A percentile compares a stretch with the other conserved stretches of the same genome.
phyloP scores from a whole-genome alignment of 2,888 invertebrate species.

The Abrostola tripartita region DNA sequence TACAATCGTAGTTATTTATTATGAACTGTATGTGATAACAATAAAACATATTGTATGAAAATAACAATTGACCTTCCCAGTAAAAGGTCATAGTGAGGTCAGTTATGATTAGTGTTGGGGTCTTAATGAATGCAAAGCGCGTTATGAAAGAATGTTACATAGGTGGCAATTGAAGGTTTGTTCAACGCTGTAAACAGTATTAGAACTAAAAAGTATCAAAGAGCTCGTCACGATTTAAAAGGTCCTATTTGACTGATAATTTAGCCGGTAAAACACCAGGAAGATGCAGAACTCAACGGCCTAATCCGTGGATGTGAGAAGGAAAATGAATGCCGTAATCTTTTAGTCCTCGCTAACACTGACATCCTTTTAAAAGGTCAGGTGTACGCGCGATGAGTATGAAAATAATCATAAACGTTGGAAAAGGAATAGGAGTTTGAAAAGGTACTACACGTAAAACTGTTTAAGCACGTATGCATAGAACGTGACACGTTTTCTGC shows the following conservation, averaged over 20 bases:
- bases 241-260: too few species aligned
- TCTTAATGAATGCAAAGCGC: constrained; percentile 51
- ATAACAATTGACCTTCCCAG: constrained; percentile 62
- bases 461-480: background rate
- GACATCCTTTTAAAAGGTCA: background rate
- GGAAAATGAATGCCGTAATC: too few species aligned
- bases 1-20: constrained; percentile 53
- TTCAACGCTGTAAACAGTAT: constrained; percentile 5
- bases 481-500: background rate
- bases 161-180: background rate
- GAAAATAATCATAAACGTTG: background rate
- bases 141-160: constrained; percentile 39
- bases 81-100: constrained; percentile 74
- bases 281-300: too few species aligned
- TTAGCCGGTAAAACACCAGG: too few species aligned
- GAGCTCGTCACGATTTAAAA: background rate
- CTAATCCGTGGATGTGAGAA: too few species aligned
- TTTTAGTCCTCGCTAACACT: too few species aligned
- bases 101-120: constrained; percentile 52
- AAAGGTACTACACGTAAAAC: too few species aligned
- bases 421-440: background rate
- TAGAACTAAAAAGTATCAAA: constrained; percentile 7
- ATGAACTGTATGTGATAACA: constrained; percentile 45
- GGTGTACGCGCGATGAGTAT: background rate
- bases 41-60: constrained; percentile 45